A percentile compares a stretch with the other conserved stretches of the same genome.
Evolutionary conservation across 2,888 invertebrate genomes (phyloP).

Genomic region (Maniola hyperantus): DNA sequence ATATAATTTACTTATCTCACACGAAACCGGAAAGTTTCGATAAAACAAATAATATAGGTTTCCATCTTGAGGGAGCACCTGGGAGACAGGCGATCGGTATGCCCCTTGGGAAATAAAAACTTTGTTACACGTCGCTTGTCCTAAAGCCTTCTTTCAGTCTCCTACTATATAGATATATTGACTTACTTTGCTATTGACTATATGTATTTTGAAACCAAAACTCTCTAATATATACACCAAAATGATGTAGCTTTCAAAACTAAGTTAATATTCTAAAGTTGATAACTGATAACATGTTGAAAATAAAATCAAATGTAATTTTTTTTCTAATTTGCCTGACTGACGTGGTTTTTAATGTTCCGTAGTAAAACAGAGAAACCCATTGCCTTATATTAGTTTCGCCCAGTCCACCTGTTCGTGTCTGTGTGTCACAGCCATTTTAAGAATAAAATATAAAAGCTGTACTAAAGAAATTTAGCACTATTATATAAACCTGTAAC

Average conservation of each 20-base stretch:
- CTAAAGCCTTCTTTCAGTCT: slow-evolving; percentile 68
- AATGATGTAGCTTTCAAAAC: not conserved
- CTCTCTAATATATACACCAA: not conserved
- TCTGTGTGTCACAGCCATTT: no score
- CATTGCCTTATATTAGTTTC: no score
- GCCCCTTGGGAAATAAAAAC: slow-evolving; percentile 81
- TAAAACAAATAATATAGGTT: slow-evolving; percentile 83
- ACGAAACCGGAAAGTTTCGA: slow-evolving; percentile 79
- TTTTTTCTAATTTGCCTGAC: no score
- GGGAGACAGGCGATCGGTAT: slow-evolving; percentile 79
- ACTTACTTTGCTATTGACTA: slow-evolving; percentile 13
- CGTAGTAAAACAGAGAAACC: no score
- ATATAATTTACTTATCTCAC: slow-evolving; percentile 80
- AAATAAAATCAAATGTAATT: no score
- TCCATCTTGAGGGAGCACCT: slow-evolving; percentile 76
- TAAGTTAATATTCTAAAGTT: no score
- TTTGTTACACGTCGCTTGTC: slow-evolving; percentile 81
- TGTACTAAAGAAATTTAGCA: no score
- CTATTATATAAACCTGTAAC: no score
- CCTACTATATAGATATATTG: slow-evolving; percentile 2
- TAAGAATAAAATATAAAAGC: no score
- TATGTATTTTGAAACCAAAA: not conserved
- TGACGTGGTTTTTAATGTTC: no score
- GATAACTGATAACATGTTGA: no score
- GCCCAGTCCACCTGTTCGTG: no score